A percentile compares a stretch with the other conserved stretches of the same genome.
Conservation (phyloP, 1,140 invertebrate genomes). For the Pseudomyrmex concolor region DNA sequence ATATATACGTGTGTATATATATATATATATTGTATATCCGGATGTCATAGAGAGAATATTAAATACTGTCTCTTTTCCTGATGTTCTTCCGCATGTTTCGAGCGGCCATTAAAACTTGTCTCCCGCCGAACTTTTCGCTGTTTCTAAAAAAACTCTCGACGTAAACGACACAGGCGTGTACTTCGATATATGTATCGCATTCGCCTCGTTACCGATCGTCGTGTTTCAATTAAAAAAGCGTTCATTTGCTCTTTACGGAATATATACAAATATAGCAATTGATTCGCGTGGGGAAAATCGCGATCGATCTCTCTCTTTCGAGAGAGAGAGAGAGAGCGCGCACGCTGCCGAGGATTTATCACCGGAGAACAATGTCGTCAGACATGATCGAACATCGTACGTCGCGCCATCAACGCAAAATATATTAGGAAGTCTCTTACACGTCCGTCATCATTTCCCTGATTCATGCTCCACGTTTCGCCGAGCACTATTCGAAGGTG, state of each 20-base stretch:
- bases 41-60: conserved; percentile 42
- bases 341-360: conserved; percentile 1
- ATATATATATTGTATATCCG: conserved; percentile 35
- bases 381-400: conserved; percentile 1
- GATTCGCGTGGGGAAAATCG: neutral
- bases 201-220: conserved; percentile 3
- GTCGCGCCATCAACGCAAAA: conserved; percentile 3
- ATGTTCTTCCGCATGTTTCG: conserved; percentile 16
- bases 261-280: conserved; percentile 11
- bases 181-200: neutral
- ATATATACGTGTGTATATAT: conserved; percentile 18
- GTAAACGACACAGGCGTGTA: neutral
- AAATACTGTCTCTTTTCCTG: conserved; percentile 12
- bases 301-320: conserved; percentile 19
- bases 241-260: neutral
- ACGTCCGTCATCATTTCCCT: conserved; percentile 3
- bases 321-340: neutral
- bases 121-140: neutral
- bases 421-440: neutral
- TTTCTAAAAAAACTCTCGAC: conserved; percentile 26
- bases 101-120: neutral
- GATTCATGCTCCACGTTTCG: conserved; percentile 18
- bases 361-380: conserved; percentile 15
- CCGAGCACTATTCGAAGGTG: too few relatives aligned
- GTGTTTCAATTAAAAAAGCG: conserved; percentile 36